Base-by-base conservation (phyloP, 2,888 invertebrate genomes). In the Furcula furcula region DNA sequence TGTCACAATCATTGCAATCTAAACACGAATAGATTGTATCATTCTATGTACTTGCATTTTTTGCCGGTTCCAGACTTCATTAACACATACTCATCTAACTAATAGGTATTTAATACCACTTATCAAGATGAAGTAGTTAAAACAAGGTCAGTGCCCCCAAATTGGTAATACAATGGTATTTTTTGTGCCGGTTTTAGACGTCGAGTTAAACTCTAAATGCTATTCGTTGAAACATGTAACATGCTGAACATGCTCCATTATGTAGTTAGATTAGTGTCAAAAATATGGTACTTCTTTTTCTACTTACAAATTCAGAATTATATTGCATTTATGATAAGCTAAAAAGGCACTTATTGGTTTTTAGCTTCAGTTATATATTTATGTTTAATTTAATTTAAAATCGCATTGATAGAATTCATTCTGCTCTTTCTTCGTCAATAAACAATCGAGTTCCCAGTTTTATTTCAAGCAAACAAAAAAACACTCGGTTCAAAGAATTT, bases 401-500 rank as follows among this genome's bases (percentile, higher is more conserved):
- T n/a, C n/a, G n/a, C n/a, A n/a, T n/a, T n/a, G n/a, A n/a, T n/a
- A 12, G 10, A 12, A 10, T 23, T 23, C 6, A 10, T 18, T 11
- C 28, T 2, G 11, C 1, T 7, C 18, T 18, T 28, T 28, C 11
- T 9, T 14, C 14, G 7, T 23, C 14, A 25, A 25, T 9, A 26
- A 26, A 26, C 26, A 26, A 26, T 28, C 11, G 10, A 28, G 11
- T 18, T 10, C 11, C 11, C 28, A 16, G 16, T 28, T 18, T 11
- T 11, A 11, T 18, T 11, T 3, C 11, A 16, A 7, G 18, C 10
- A 18, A 10, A 6, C 16, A 18, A 18, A 26, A 26, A 26, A 4
- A 2, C 3, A 28, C 2, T 7, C 13, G 4, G 3, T 28, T 18
- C 6, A 36, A 33, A 36, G 31, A 31, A 38, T 27, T 42, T 41